Evolutionary conservation across 2,888 invertebrate genomes (phyloP).

Genomic region (Cephus pulcher): DNA sequence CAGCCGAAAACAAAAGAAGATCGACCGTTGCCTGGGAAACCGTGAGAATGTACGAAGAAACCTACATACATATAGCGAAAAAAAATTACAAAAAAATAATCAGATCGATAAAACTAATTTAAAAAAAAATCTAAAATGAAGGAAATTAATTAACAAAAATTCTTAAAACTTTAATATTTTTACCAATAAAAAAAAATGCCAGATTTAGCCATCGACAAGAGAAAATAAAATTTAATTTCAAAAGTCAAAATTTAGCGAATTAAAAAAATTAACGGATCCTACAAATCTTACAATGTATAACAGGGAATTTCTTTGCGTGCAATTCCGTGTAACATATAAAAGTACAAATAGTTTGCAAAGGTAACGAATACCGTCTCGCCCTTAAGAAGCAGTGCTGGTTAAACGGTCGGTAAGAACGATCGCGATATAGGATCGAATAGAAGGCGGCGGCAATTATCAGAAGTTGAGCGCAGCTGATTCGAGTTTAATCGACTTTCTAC

Average conservation of each 20-base stretch:
- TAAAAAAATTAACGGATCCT: neutral
- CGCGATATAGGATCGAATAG: neutral
- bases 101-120: neutral
- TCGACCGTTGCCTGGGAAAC: neutral
- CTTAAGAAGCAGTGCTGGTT: neutral
- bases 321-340: neutral
- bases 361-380: neutral
- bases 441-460: slow-evolving; percentile 8
- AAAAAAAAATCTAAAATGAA: neutral
- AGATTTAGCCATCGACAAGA: no score
- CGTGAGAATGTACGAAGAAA: neutral
- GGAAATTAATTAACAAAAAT: neutral
- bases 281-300: neutral
- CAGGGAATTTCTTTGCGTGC: neutral
- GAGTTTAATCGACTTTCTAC: slow-evolving; percentile 32
- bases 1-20: neutral
- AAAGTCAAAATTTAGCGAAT: neutral
- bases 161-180: neutral
- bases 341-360: neutral
- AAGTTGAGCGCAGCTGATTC: slow-evolving; percentile 20
- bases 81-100: neutral
- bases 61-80: no score
- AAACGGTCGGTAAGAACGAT: neutral
- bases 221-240: no score
- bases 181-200: neutral